Conservation (phyloP, 2,888 invertebrate species). For the Lepidochrysops patricia region DNA sequence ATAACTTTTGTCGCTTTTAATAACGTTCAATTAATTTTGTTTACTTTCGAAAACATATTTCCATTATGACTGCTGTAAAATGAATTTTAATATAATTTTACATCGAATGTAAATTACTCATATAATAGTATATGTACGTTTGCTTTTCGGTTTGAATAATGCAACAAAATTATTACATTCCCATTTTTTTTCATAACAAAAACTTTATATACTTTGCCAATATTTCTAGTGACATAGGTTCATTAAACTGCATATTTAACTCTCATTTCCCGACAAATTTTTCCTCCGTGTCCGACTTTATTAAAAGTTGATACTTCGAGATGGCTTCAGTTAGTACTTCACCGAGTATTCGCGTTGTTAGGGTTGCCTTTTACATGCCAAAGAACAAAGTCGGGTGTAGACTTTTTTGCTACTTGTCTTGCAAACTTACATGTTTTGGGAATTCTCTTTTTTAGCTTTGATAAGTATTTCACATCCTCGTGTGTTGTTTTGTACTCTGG, state of each 20-base stretch:
- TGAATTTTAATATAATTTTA: not conserved
- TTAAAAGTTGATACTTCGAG: conserved; percentile 48
- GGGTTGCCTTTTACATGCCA: not conserved
- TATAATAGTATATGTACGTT: not conserved
- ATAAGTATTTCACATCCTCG: conserved; percentile 62
- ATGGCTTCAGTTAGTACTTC: conserved; percentile 30
- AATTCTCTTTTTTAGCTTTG: conserved; percentile 30
- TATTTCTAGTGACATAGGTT: not conserved
- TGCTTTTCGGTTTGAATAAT: not conserved
- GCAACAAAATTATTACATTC: not conserved
- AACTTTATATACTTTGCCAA: not conserved
- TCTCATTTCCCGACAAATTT: conserved; percentile 27
- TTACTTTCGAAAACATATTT: not conserved
- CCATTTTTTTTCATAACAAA: not conserved
- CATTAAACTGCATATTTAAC: not conserved
- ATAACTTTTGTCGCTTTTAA: conserved; percentile 11
- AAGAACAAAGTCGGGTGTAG: not conserved
- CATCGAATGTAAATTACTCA: not conserved
- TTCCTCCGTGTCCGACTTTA: conserved; percentile 39
- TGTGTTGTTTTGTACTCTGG: conserved; percentile 22
- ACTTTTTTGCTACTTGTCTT: not conserved
- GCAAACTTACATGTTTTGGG: not conserved
- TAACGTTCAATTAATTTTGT: conserved; percentile 5
- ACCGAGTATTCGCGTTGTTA: not conserved
- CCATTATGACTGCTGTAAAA: conserved; percentile 6